Evolutionary conservation across 2,888 invertebrate species (phyloP).

Genomic region (Tridacna gigas): DNA sequence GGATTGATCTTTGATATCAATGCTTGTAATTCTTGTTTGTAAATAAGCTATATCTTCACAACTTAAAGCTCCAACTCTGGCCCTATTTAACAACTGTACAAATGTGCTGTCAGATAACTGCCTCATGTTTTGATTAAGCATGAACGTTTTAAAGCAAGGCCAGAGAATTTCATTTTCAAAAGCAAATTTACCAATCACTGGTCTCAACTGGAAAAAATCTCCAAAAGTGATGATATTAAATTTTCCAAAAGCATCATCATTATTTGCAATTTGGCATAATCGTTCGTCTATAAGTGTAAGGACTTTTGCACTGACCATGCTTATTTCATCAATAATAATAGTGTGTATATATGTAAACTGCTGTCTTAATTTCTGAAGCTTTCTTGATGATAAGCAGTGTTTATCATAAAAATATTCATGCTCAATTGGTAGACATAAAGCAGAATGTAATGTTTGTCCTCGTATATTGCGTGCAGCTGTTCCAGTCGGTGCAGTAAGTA

Average conservation of each 20-base stretch:
- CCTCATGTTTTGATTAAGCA: slow-evolving; percentile 55
- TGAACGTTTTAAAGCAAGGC: slow-evolving; percentile 42
- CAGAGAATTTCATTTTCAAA: slow-evolving; percentile 49
- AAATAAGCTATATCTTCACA: too few relatives aligned
- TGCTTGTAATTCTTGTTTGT: too few relatives aligned
- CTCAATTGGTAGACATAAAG: slow-evolving; percentile 46
- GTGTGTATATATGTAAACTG: too few relatives aligned
- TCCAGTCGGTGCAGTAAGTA: slow-evolving; percentile 60
- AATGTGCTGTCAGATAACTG: slow-evolving; percentile 43
- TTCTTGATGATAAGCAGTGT: too few relatives aligned
- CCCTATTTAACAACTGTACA: slow-evolving; percentile 44
- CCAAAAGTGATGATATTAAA: slow-evolving; percentile 63
- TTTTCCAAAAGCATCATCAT: slow-evolving; percentile 50
- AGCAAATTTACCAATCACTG: slow-evolving; percentile 47
- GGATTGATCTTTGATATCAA: too few relatives aligned
- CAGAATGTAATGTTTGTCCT: slow-evolving; percentile 55
- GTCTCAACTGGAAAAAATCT: slow-evolving; percentile 64
- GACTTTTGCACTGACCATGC: slow-evolving; percentile 59
- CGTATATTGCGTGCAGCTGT: slow-evolving; percentile 17
- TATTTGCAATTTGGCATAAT: slow-evolving; percentile 44
- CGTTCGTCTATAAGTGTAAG: slow-evolving; percentile 52
- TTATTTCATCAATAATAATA: slow-evolving; percentile 67
- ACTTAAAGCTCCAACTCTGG: slow-evolving; percentile 37
- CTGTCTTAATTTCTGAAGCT: too few relatives aligned
- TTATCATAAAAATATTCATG: too few relatives aligned